These are phyloP conservation scores for Ceratothoa steindachneri DNA, from an alignment of 2,888 invertebrate genomes.

Conservation along the genomic window DNA sequence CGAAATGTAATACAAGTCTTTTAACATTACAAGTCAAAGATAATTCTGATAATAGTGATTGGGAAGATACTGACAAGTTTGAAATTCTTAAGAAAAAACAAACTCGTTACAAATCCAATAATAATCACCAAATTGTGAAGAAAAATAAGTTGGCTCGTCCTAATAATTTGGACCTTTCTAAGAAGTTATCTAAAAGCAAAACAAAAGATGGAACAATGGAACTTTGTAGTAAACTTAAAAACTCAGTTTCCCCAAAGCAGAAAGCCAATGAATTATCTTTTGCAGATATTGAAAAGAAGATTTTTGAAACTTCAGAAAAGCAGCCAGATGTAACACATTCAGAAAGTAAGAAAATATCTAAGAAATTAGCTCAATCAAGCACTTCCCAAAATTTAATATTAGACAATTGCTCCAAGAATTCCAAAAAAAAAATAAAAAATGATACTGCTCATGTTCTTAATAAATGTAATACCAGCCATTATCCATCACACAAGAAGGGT, in stretches of 20 bases:
- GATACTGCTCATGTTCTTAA: not conserved
- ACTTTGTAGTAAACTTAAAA: not conserved
- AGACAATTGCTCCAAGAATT: not conserved
- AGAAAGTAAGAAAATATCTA: not conserved
- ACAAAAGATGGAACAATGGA: not conserved
- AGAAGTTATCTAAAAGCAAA: too few relatives aligned
- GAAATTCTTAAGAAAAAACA: too few relatives aligned
- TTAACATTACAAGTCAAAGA: too few relatives aligned
- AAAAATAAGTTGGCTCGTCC: too few relatives aligned
- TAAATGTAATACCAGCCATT: not conserved
- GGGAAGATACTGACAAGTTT: too few relatives aligned
- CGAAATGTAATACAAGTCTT: too few relatives aligned
- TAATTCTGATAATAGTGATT: too few relatives aligned
- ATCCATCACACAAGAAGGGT: not conserved
- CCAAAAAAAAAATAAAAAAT: not conserved
- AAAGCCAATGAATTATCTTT: not conserved
- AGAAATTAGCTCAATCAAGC: not conserved
- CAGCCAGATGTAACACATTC: not conserved
- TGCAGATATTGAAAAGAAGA: constrained; percentile 11
- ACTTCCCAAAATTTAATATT: too few relatives aligned
- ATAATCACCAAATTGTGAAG: too few relatives aligned
- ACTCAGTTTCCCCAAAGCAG: not conserved
- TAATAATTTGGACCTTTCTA: too few relatives aligned
- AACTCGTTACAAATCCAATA: too few relatives aligned
- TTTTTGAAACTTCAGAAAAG: constrained; percentile 5